phyloP scores from a whole-genome alignment of 2,113 vertebrate genomes.

The Nesoenas mayeri region DNA sequence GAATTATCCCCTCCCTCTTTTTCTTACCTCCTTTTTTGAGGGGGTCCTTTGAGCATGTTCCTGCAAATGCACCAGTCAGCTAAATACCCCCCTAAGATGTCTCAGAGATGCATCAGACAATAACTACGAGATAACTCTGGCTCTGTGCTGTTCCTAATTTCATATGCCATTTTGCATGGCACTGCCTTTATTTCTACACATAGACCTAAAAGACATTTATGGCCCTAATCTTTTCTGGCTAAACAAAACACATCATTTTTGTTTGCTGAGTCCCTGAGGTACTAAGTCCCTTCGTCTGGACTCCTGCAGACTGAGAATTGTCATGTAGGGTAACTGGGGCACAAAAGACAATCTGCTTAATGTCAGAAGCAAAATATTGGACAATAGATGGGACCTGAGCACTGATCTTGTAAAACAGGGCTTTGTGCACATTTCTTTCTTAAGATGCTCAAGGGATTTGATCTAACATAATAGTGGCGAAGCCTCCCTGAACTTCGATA shows the following conservation, averaged over 20 bases:
- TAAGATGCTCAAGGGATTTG: background rate
- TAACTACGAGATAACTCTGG: background rate
- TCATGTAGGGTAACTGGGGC: background rate
- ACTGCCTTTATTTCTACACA: background rate
- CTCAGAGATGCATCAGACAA: background rate
- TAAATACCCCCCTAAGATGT: background rate
- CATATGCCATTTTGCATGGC: background rate
- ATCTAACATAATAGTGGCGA: background rate
- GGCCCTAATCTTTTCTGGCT: background rate
- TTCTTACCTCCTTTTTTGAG: background rate
- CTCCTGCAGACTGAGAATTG: background rate
- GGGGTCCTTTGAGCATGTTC: background rate
- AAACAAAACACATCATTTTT: background rate
- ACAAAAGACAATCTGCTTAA: background rate
- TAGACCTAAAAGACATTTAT: background rate
- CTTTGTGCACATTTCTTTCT: background rate
- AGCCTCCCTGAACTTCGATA: background rate
- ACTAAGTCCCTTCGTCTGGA: background rate
- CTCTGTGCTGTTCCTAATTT: background rate
- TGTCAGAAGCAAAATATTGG: background rate
- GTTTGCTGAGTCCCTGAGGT: background rate
- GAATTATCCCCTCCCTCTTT: background rate
- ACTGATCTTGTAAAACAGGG: background rate
- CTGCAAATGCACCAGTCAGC: background rate
- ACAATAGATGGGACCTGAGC: conserved; percentile 13